phyloP scores from a whole-genome alignment of 1,140 invertebrate genomes.

The Maconellicoccus hirsutus region DNA sequence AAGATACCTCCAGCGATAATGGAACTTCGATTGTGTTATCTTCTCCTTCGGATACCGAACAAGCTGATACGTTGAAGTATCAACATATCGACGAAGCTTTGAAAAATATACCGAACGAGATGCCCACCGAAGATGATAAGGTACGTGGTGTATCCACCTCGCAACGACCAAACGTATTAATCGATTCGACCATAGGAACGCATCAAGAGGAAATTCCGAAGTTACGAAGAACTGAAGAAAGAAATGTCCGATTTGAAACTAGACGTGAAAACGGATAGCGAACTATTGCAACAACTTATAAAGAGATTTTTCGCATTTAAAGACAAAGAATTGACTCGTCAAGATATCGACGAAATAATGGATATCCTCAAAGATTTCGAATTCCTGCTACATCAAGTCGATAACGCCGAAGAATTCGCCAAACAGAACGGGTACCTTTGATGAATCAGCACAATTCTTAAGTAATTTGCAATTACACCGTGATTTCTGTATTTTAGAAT shows the following conservation, averaged over 20 bases:
- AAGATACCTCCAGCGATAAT: constrained; percentile 31
- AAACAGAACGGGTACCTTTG: constrained; percentile 48
- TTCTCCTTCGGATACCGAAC: background rate
- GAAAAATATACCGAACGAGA: constrained; percentile 2
- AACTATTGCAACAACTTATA: constrained; percentile 46
- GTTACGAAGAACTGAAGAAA: constrained; percentile 54
- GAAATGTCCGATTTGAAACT: constrained; percentile 48
- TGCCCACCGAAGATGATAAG: background rate
- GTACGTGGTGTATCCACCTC: background rate
- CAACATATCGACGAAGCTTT: background rate
- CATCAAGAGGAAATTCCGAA: constrained; percentile 38
- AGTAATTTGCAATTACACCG: no score
- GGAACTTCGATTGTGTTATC: constrained; percentile 6
- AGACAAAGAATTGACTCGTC: constrained; percentile 38
- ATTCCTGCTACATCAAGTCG: constrained; percentile 61
- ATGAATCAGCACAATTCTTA: background rate
- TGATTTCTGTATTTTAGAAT: constrained; percentile 34
- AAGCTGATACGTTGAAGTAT: background rate
- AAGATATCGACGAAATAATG: constrained; percentile 37
- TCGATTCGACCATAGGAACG: no score
- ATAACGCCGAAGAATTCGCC: constrained; percentile 60
- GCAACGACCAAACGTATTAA: no score
- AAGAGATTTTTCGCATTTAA: constrained; percentile 33
- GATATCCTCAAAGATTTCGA: constrained; percentile 54
- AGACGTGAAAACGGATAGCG: constrained; percentile 51